Evolutionary conservation across 2,113 vertebrate species (phyloP).

Genomic region (Onychorhynchus coronatus): DNA sequence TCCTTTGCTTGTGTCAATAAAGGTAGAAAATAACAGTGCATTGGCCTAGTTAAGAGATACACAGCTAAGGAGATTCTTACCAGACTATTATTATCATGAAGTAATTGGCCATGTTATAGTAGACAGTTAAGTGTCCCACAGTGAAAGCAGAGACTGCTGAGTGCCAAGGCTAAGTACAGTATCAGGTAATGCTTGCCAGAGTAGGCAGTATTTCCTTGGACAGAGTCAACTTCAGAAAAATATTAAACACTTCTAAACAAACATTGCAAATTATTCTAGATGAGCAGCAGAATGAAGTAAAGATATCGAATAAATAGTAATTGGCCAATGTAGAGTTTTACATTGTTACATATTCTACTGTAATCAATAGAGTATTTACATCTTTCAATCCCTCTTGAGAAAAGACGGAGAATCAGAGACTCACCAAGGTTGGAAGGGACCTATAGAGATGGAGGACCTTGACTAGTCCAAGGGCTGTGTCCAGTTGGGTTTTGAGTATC

Average conservation of each 20-base stretch:
- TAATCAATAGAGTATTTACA: neutral
- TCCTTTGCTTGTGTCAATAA: constrained; percentile 56
- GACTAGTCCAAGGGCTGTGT: neutral
- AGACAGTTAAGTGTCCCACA: neutral
- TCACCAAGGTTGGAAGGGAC: neutral
- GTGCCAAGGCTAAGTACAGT: neutral
- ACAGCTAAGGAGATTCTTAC: neutral
- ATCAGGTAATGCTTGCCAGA: neutral
- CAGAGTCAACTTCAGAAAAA: neutral
- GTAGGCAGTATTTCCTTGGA: neutral
- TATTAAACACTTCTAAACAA: neutral
- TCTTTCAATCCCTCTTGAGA: neutral
- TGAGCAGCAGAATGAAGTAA: neutral
- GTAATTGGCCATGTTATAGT: neutral
- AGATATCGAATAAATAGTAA: neutral
- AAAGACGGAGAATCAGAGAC: neutral
- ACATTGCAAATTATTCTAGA: neutral
- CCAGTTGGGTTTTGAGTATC: rapidly evolving
- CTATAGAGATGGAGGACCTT: neutral
- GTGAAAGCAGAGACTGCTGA: neutral
- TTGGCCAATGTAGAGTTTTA: neutral
- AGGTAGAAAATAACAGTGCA: constrained; percentile 28
- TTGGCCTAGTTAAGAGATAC: constrained; percentile 5
- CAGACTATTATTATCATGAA: neutral
- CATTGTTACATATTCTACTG: neutral